Base-by-base conservation (phyloP, 2,888 invertebrate species). In the Dione vanillae region DNA sequence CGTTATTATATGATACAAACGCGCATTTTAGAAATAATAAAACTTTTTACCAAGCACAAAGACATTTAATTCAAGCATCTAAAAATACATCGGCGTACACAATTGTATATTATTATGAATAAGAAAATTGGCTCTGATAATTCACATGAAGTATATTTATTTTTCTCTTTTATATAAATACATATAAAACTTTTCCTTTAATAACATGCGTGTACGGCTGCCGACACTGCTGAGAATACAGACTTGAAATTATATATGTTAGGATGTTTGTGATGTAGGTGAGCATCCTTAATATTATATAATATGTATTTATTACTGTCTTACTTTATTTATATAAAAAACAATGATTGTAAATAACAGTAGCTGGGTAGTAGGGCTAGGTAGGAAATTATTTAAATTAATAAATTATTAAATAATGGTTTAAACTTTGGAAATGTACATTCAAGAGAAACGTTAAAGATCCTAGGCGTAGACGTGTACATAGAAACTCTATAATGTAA, bases 1-100 rank as follows among this genome's bases (percentile, higher is more conserved):
- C 81, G 81, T 82, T 78, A n/a, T 81, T 84, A 77, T 68, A 62
- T 19, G 54, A 72, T 59, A 61, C 52, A n/a, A 51, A 64, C 43
- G 47, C 56, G 45, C 12, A n/a, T 43, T 20, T 43, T 43, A 12
- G 9, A 20, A 20, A 41, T 20, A 19, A 14, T 14, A 41, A 41
- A 59, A 19, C 14, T 20, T 59, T 20, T 41, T 41, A 14, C 41
- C 20, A 40, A 40, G 40, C 20, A n/a, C 1, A 59, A 9, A 54
- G 54, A 54, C 54, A 56, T 56, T 40, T 19, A 37, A 10, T 40
- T 37, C 11, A 40, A 16, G 37, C 16, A 37, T 56, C 37, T 40
- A 56, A 54, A 56, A 56, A 56, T 5, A 56, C 14, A 56, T 16
- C n/a, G 0, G n/a, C 35, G n/a, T 51, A 11, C 2, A 51, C 7